A percentile compares a stretch with the other conserved stretches of the same genome.
Evolutionary conservation across 2,888 invertebrate species (phyloP).

Genomic region (Pardosa pseudoannulata): DNA sequence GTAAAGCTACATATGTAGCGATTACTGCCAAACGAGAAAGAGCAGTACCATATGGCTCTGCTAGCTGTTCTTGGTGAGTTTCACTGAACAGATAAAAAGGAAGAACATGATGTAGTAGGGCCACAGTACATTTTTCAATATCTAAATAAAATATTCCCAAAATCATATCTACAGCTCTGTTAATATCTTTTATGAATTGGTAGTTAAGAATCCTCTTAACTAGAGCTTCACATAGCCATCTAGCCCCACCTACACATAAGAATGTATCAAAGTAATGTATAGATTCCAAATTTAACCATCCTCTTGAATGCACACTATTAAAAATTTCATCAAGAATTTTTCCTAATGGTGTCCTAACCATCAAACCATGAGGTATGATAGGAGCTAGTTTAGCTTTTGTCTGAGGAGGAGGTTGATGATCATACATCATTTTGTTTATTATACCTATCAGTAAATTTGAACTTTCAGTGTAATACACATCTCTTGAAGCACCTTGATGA

Average conservation of each 20-base stretch:
- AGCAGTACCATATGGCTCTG: constrained; percentile 78
- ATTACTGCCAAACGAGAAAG: constrained; percentile 78
- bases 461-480: constrained; percentile 75
- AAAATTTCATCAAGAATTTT: constrained; percentile 86
- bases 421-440: constrained; percentile 91
- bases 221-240: constrained; percentile 90
- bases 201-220: constrained; percentile 79
- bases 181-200: constrained; percentile 83
- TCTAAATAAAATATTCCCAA: constrained; percentile 93
- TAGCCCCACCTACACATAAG: constrained; percentile 89
- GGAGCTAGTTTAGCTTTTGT: constrained; percentile 81
- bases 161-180: constrained; percentile 89
- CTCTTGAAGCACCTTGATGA: constrained; percentile 71
- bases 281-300: constrained; percentile 90
- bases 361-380: constrained; percentile 80
- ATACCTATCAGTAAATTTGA: constrained; percentile 86
- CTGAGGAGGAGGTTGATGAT: constrained; percentile 87
- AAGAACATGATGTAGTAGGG: constrained; percentile 79
- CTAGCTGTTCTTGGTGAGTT: constrained; percentile 75
- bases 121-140: constrained; percentile 89
- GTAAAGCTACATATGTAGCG: constrained; percentile 77
- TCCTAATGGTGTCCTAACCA: constrained; percentile 86
- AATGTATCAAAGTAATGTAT: constrained; percentile 89
- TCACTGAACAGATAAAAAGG: constrained; percentile 77
- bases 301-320: constrained; percentile 84